Evolutionary conservation across 2,888 invertebrate genomes (phyloP), one percentile per base, ranked within the genome.

Genomic region (Habrosyne pyritoides): DNA sequence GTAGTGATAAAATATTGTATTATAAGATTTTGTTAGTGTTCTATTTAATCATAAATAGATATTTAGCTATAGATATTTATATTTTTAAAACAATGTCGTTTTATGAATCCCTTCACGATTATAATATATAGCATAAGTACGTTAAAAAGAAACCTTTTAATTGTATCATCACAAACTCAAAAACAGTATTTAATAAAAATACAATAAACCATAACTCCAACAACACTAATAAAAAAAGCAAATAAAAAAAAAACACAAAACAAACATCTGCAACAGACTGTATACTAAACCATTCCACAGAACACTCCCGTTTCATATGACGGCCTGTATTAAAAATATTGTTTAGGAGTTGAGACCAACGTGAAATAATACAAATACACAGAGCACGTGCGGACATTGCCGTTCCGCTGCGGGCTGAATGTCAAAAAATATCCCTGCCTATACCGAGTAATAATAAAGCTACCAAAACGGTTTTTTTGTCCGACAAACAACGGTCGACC

Each of bases 331-430:
- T 61, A 61, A 61, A 61, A 58, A 60, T 63, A 57, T 59, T 59
- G 57, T 63, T 60, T 63, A 55, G 55, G 53, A 33, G 28, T 18
- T 21, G 30, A 53, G 67, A 72, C 73, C 72, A 71, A 72, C 73
- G 73, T 66, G 60, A 36, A 33, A 66, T 30, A 50, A 55, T 46
- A 57, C 56, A 47, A 51, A 61, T 53, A 56, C 14, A 47, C 36
- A 48, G 50, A 33, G 54, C 57, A 58, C 47, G 48, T 59, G 58
- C 26, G 42, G 26, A 10, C 30, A 4, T 33, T 10, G 21, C 36
- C 58, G n/a, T 14, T 14, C 14, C 55, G 61, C 53, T 57, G 53
- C 55, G 54, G 57, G n/a, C 53, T 1, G 47, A 57, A 66, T 66
- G 56, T 53, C 55, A 69, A 64, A 62, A 68, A 69, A 69, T 61